Base-by-base conservation (phyloP, 23 tunicate species). In the Oikopleura albicans region DNA sequence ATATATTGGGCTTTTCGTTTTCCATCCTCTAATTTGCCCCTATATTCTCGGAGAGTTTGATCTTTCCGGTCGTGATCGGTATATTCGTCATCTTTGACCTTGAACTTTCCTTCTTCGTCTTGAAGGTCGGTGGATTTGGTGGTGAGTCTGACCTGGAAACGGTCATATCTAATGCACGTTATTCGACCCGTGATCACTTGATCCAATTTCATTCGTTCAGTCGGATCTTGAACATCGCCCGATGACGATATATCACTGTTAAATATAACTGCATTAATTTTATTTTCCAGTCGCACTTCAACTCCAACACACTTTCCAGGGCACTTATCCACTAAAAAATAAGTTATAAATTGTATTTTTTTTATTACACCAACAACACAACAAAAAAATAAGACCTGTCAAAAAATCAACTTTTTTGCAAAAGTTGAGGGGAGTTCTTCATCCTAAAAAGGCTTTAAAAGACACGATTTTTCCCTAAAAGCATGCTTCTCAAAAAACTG, bases 291-390 rank as follows among this genome's bases (percentile, higher is more conserved):
- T 41, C 91, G 76, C 0, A 87, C 84, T 71, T 87, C 40, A 31
- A 94, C 94, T 0, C 95, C 98, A 0, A 90, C 91, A 40, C 91
- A 88, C 83, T 90, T 88, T 0, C 98, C 98, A 39, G 84, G 88
- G 76, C 98, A 94, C 29, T 90, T 91, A 0, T 94, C 79, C 4
- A 2, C 79, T 71, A 16, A 71, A 71, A 22, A 8, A 49, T 49
- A 8, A 22, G 22, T 49, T 49, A 8, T 8, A 49, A n/a, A n/a
- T n/a, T n/a, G n/a, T n/a, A n/a, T n/a, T n/a, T n/a, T n/a, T n/a
- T n/a, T n/a, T n/a, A n/a, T n/a, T n/a, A n/a, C n/a, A n/a, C n/a
- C n/a, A n/a, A n/a, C n/a, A n/a, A n/a, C n/a, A n/a, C n/a, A n/a
- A n/a, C n/a, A n/a, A n/a, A n/a, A n/a, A n/a, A n/a, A n/a, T n/a